Base-by-base conservation (phyloP, 2,797 vertebrate genomes). In the Cossypha dichroa region DNA sequence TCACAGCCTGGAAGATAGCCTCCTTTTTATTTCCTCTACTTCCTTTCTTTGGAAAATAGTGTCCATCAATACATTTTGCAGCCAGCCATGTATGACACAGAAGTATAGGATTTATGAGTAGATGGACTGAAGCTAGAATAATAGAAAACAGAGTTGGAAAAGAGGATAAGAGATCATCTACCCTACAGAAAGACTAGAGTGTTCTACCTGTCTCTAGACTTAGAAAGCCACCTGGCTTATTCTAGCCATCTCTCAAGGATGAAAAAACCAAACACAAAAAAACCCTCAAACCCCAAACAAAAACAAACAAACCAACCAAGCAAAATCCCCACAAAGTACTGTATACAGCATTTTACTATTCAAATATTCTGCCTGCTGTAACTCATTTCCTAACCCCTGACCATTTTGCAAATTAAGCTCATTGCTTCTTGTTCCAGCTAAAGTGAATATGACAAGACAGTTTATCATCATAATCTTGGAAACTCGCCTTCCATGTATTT, bases 381-480 rank as follows among this genome's bases (percentile, higher is more conserved):
- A 77, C 28, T 22, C 15, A 59, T 80, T 85, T 80, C 21, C 14
- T 85, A 79, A 82, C 36, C 12, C 25, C 5, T 55, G 75, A 77
- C 62, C 7, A 70, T 55, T 67, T 66, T 79, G 15, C 17, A 85
- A 91, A 95, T 94, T 74, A 93, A 54, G 3, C 23, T 19, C 48
- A 70, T 60, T 85, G 22, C 13, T 91, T 80, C 76, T 93, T 83
- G 52, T 67, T 88, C 23, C 62, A 70, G 40, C 33, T 77, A 80
- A 90, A 93, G 45, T 80, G 68, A 88, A 21, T 52, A 76, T 85
- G 87, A 91, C 87, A 94, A 41, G 75, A 83, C 6, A 56, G 48
- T 90, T 96, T 83, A 80, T 94, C 68, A 74, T 80, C 52, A 83
- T 77, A 60, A 88, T 83, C 68, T 67, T 80, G 80, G 75, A 90